Evolutionary conservation across 2,888 invertebrate species (phyloP).

Genomic region (Augochlorella aurata): DNA sequence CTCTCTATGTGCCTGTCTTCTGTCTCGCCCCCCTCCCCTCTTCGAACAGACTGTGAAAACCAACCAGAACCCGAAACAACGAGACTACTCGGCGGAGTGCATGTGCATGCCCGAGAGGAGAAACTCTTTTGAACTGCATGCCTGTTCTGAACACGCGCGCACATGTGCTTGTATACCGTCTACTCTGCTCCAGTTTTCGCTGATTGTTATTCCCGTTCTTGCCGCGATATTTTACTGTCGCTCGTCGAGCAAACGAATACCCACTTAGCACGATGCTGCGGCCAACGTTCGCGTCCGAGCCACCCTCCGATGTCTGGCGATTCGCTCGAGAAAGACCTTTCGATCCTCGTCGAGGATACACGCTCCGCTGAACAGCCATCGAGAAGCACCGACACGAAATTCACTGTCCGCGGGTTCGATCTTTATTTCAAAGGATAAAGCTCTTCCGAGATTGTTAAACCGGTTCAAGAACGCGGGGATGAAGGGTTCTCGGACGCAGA

Average conservation of each 20-base stretch:
- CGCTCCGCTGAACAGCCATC: no score
- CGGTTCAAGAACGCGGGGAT: no score
- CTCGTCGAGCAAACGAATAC: constrained; percentile 24
- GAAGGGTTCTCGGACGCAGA: constrained; percentile 61
- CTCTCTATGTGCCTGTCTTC: background rate
- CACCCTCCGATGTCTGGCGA: background rate
- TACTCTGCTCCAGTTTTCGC: constrained; percentile 56
- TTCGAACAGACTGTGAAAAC: background rate
- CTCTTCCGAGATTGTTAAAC: no score
- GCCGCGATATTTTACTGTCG: constrained; percentile 27
- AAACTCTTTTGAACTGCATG: constrained; percentile 65
- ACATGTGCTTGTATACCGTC: constrained; percentile 58
- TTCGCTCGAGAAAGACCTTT: no score
- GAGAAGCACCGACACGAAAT: no score
- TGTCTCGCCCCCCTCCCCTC: background rate
- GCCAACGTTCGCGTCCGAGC: constrained; percentile 10
- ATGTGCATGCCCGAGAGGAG: constrained; percentile 72
- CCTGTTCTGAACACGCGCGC: constrained; percentile 46
- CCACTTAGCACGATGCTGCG: constrained; percentile 1
- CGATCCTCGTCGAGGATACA: no score
- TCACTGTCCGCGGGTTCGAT: no score
- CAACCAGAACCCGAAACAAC: constrained; percentile 12
- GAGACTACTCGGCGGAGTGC: constrained; percentile 54
- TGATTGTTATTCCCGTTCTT: constrained; percentile 40
- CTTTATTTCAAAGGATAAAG: no score